Evolutionary conservation across 2,888 invertebrate species (phyloP).

Genomic region (Ypsolopha sequella): DNA sequence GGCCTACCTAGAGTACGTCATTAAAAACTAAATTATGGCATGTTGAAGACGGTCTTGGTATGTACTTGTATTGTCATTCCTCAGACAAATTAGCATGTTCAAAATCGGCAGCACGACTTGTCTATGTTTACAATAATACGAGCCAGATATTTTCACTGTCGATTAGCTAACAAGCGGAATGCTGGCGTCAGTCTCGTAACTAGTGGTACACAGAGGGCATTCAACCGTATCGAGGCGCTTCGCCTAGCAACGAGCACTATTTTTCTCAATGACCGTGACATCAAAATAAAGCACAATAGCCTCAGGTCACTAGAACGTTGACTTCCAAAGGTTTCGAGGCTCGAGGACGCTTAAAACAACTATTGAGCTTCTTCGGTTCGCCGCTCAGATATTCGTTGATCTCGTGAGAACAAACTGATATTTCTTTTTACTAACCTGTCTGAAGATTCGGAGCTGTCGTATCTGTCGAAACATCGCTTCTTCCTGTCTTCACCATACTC

Average conservation of each 20-base stretch:
- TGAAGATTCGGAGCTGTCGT: constrained; percentile 94
- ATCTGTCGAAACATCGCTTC: constrained; percentile 91
- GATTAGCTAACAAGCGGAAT: constrained; percentile 15
- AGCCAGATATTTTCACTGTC: constrained; percentile 7
- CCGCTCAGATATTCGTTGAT: not conserved
- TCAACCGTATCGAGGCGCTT: constrained; percentile 36
- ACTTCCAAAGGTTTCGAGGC: constrained; percentile 41
- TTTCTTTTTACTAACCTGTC: constrained; percentile 79
- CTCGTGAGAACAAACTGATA: constrained; percentile 15
- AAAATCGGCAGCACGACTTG: too few species aligned
- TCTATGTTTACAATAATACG: too few species aligned
- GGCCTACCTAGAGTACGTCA: too few species aligned
- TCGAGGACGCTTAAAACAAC: constrained; percentile 8
- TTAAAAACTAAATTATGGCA: too few species aligned
- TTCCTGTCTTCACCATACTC: constrained; percentile 74
- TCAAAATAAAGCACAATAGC: constrained; percentile 53
- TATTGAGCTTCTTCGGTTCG: not conserved
- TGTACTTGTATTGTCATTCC: too few species aligned
- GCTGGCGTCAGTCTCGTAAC: constrained; percentile 6
- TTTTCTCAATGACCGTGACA: constrained; percentile 62
- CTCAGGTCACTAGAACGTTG: constrained; percentile 68
- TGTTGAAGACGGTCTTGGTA: too few species aligned
- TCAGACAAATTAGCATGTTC: too few species aligned
- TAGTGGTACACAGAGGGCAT: constrained; percentile 35
- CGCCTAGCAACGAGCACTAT: constrained; percentile 29